Evolutionary conservation across 2,797 vertebrate species (phyloP).

Genomic region (Clarias platycephalus): DNA sequence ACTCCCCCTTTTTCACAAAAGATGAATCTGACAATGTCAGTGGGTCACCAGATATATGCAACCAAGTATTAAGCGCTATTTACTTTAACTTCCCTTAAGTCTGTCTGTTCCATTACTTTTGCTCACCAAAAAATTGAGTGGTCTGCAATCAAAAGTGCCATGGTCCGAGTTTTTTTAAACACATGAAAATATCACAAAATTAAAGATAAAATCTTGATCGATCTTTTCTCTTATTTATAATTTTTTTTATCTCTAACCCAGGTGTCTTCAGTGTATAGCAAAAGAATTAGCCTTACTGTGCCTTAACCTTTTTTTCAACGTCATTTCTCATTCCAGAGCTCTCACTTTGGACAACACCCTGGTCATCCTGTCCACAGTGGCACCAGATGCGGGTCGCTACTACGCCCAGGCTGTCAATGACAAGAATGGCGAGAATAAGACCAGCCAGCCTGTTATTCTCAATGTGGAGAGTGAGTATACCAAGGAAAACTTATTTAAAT

Average conservation of each 20-base stretch:
- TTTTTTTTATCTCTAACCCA: background rate
- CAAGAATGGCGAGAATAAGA: slow-evolving; percentile 98
- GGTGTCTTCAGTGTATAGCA: background rate
- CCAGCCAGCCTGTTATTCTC: slow-evolving; percentile 89
- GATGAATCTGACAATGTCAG: background rate
- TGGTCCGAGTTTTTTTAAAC: background rate
- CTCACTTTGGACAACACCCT: slow-evolving; percentile 95
- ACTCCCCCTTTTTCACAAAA: background rate
- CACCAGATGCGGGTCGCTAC: slow-evolving; percentile 91
- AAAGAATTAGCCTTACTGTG: background rate
- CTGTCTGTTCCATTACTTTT: background rate
- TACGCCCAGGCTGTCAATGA: slow-evolving; percentile 97
- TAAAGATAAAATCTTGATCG: background rate
- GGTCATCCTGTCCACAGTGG: slow-evolving; percentile 93
- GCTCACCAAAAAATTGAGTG: background rate
- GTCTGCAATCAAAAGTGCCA: background rate
- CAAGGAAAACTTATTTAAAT: slow-evolving; percentile 27
- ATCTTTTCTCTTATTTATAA: background rate
- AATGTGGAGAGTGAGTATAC: slow-evolving; percentile 87
- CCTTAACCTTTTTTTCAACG: background rate
- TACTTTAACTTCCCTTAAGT: background rate
- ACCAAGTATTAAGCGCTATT: background rate
- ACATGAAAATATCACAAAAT: background rate
- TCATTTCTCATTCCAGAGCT: slow-evolving; percentile 74
- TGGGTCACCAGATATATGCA: background rate